phyloP scores from a whole-genome alignment of 1,140 invertebrate genomes.

The Lordiphosa mommai region DNA sequence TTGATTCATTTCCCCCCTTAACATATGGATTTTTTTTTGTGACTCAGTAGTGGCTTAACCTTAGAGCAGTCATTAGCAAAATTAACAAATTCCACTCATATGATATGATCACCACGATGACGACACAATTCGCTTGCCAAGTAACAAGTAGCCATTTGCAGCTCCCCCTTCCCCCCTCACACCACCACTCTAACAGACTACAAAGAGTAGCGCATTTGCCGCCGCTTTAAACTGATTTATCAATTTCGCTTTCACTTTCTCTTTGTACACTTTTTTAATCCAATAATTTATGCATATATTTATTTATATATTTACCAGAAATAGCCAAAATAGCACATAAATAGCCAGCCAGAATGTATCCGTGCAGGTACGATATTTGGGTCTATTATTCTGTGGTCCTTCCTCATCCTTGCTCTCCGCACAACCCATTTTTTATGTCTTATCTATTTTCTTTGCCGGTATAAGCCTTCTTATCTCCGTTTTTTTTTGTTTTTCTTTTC shows the following conservation, averaged over 20 bases:
- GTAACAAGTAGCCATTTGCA: slow-evolving; percentile 19
- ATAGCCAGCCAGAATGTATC: slow-evolving; percentile 92
- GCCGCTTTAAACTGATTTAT: slow-evolving; percentile 29
- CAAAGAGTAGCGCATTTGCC: slow-evolving; percentile 14
- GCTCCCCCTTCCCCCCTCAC: slow-evolving; percentile 1
- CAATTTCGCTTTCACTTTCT: slow-evolving; percentile 53
- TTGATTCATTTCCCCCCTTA: slow-evolving; percentile 9
- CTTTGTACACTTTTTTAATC: neutral
- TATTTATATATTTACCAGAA: slow-evolving; percentile 86
- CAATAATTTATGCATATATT: neutral
- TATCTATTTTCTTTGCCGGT: neutral
- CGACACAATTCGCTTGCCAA: slow-evolving; percentile 31
- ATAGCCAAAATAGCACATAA: slow-evolving; percentile 91
- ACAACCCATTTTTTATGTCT: slow-evolving; percentile 54
- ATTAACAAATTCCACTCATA: slow-evolving; percentile 52
- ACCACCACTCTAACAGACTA: too few relatives aligned
- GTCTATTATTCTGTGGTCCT: slow-evolving; percentile 53
- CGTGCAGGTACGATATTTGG: slow-evolving; percentile 85
- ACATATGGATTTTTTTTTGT: too few relatives aligned
- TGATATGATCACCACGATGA: slow-evolving; percentile 27
- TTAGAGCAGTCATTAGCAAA: slow-evolving; percentile 40
- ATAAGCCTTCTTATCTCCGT: slow-evolving; percentile 6
- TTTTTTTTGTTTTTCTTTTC: neutral
- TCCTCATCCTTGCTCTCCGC: slow-evolving; percentile 72
- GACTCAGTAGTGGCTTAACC: neutral